These are phyloP conservation scores for Sebastiscus tertius DNA, from an alignment of 2,797 vertebrate species.

Conservation along the genomic window DNA sequence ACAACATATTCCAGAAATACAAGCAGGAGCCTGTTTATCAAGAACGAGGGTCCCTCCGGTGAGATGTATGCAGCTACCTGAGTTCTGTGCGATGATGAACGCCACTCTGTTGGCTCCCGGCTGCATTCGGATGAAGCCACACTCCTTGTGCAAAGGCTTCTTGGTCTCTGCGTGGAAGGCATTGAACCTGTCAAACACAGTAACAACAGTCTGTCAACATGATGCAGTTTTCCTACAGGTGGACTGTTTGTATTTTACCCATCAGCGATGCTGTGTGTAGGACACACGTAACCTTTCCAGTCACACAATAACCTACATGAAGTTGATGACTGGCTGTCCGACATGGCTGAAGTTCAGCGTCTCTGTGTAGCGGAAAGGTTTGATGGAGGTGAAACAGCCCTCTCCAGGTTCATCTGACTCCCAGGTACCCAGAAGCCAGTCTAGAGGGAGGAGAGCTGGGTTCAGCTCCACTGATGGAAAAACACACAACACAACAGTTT, in stretches of 20 bases:
- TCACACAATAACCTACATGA: constrained; percentile 83
- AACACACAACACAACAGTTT: constrained; percentile 1
- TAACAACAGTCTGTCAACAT: not conserved
- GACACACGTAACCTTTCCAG: not conserved
- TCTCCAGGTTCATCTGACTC: constrained; percentile 89
- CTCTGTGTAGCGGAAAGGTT: constrained; percentile 92
- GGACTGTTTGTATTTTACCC: not conserved
- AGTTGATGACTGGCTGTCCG: constrained; percentile 95
- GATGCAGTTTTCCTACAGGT: not conserved
- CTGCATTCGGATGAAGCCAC: constrained; percentile 93
- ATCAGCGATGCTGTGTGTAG: not conserved
- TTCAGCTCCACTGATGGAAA: constrained; percentile 74
- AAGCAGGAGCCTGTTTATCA: not conserved
- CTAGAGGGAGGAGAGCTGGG: constrained; percentile 83
- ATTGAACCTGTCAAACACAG: constrained; percentile 86
- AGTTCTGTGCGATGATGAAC: constrained; percentile 96
- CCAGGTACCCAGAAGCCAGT: constrained; percentile 91
- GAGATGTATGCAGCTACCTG: constrained; percentile 77
- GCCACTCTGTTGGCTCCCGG: constrained; percentile 93
- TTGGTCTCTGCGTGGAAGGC: constrained; percentile 90
- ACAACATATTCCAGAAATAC: not conserved
- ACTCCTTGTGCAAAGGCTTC: constrained; percentile 94
- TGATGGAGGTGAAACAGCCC: constrained; percentile 87
- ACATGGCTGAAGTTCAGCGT: constrained; percentile 90
- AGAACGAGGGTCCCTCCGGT: not conserved